A percentile compares a stretch with the other conserved stretches of the same genome.
Evolutionary conservation across 2,113 vertebrate genomes (phyloP).

Genomic region (Dendropsophus ebraccatus): DNA sequence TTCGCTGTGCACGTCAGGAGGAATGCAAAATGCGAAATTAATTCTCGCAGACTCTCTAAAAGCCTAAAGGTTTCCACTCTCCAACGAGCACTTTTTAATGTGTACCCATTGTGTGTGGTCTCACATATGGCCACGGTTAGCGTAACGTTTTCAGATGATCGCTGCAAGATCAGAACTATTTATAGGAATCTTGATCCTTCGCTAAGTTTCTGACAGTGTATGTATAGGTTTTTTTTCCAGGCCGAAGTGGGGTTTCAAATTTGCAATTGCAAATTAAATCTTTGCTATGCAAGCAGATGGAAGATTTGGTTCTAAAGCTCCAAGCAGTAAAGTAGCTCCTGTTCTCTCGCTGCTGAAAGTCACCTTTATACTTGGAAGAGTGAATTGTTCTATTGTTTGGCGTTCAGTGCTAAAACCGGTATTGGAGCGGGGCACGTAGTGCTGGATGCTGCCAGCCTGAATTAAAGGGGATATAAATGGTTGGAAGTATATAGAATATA

Average conservation of each 20-base stretch:
- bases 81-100: neutral
- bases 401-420: no score
- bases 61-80: neutral
- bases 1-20: no score
- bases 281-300: neutral
- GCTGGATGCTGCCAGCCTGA: neutral
- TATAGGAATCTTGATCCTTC: conserved; percentile 39
- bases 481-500: no score
- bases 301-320: conserved; percentile 25
- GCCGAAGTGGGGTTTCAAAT: neutral
- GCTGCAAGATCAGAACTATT: conserved; percentile 29
- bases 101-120: conserved; percentile 47
- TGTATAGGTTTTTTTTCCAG: conserved; percentile 33
- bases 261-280: conserved; percentile 28
- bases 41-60: no score
- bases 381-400: conserved; percentile 44
- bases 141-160: conserved; percentile 43
- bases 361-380: conserved; percentile 12
- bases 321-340: conserved; percentile 21
- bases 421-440: no score
- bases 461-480: no score
- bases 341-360: neutral
- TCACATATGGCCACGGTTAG: conserved; percentile 51
- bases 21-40: no score
- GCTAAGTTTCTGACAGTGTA: conserved; percentile 33